These are phyloP conservation scores for Drepanosiphum platanoidis DNA, from an alignment of 2,888 invertebrate species.

Conservation along the genomic window DNA sequence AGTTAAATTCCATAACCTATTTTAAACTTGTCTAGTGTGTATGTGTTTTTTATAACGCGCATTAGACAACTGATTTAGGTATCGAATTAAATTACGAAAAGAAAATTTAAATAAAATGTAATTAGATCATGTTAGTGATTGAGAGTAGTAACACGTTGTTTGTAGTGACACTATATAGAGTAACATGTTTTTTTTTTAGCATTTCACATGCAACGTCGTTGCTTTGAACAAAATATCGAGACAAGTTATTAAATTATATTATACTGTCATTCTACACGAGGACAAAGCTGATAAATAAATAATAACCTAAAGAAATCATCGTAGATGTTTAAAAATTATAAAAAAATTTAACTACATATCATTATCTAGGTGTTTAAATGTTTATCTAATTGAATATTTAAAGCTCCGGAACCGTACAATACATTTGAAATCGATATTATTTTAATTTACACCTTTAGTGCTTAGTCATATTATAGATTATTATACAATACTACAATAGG, in stretches of 20 bases:
- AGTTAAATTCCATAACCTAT: too few relatives aligned
- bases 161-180: neutral
- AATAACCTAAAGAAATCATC: neutral
- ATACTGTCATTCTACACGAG: neutral
- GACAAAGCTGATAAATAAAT: neutral
- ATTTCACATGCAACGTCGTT: neutral
- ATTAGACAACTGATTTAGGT: neutral
- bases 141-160: neutral
- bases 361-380: too few relatives aligned
- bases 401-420: neutral
- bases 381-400: neutral
- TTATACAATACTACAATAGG: too few relatives aligned
- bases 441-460: too few relatives aligned
- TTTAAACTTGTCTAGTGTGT: neutral
- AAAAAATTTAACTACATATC: neutral
- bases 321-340: neutral
- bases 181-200: neutral
- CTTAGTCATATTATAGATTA: too few relatives aligned
- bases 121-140: neutral
- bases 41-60: neutral
- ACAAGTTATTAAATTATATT: too few relatives aligned
- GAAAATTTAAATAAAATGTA: slow-evolving; percentile 15
- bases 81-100: neutral
- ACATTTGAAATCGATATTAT: neutral
- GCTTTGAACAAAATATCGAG: neutral